These are phyloP conservation scores for Montifringilla adamsi DNA, from an alignment of 2,113 vertebrate species.

Conservation along the genomic window DNA sequence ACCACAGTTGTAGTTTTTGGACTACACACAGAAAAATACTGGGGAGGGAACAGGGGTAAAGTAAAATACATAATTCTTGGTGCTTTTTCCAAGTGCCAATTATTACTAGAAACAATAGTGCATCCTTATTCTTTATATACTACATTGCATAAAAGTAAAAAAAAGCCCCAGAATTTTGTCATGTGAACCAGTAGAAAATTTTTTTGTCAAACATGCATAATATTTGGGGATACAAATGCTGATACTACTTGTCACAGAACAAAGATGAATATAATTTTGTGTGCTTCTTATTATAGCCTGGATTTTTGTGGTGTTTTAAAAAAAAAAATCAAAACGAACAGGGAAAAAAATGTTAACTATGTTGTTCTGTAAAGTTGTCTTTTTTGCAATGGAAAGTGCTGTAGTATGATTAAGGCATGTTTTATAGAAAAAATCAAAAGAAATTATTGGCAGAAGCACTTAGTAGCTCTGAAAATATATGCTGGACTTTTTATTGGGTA, in stretches of 20 bases:
- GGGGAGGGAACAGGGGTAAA: slow-evolving; percentile 20
- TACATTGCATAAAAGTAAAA: slow-evolving; percentile 60
- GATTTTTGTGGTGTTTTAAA: slow-evolving; percentile 50
- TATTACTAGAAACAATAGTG: slow-evolving; percentile 68
- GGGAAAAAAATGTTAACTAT: slow-evolving; percentile 54
- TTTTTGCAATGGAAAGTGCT: slow-evolving; percentile 60
- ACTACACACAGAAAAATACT: slow-evolving; percentile 62
- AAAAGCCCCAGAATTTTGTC: slow-evolving; percentile 37
- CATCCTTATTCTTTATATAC: slow-evolving; percentile 69
- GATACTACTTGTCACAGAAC: slow-evolving; percentile 65
- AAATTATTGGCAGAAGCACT: slow-evolving; percentile 61
- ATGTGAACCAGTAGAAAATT: slow-evolving; percentile 66
- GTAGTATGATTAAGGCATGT: slow-evolving; percentile 65
- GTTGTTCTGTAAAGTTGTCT: slow-evolving; percentile 58
- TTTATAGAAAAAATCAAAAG: slow-evolving; percentile 67
- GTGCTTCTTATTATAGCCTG: slow-evolving; percentile 63
- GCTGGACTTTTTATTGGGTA: slow-evolving; percentile 68
- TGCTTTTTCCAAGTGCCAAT: slow-evolving; percentile 72
- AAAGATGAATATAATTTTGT: slow-evolving; percentile 67
- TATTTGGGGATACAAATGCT: slow-evolving; percentile 71
- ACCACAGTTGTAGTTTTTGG: slow-evolving; percentile 71
- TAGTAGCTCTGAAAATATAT: slow-evolving; percentile 62
- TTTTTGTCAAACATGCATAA: slow-evolving; percentile 66
- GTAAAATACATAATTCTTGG: slow-evolving; percentile 58
- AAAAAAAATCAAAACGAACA: slow-evolving; percentile 28